Conservation (phyloP, 2,113 vertebrate species). For the Mus spicilegus region DNA sequence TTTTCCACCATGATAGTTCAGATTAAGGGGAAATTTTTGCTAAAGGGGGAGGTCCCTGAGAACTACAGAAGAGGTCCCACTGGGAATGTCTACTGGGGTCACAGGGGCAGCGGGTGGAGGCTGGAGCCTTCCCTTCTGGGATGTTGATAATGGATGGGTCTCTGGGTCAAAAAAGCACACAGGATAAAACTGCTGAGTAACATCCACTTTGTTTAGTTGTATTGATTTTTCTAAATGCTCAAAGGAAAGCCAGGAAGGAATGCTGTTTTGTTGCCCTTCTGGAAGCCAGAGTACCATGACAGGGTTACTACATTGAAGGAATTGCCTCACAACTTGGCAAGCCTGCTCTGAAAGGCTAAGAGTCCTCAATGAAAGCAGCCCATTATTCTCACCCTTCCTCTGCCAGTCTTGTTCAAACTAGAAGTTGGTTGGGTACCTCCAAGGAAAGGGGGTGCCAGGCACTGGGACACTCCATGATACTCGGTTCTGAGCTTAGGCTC, state of each 20-base stretch:
- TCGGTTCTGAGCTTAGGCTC: not conserved
- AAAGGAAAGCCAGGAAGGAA: not conserved
- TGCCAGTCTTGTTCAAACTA: not conserved
- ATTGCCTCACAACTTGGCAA: not conserved
- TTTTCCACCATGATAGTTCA: not conserved
- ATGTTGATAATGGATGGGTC: not conserved
- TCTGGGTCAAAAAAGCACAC: not conserved
- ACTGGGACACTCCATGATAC: too few relatives aligned
- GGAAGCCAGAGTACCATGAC: not conserved
- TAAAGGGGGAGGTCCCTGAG: rapidly evolving
- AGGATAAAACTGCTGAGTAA: too few relatives aligned
- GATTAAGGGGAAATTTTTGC: not conserved
- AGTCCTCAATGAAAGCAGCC: not conserved
- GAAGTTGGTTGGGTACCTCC: not conserved
- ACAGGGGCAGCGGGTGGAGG: too few relatives aligned
- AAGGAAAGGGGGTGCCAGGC: not conserved
- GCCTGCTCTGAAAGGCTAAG: not conserved
- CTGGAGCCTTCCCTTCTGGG: too few relatives aligned
- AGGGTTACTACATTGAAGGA: not conserved
- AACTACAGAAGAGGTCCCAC: not conserved
- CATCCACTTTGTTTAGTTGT: not conserved
- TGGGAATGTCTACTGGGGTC: not conserved
- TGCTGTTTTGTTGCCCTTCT: not conserved
- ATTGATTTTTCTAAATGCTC: not conserved
- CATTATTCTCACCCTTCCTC: not conserved